Evolutionary conservation across 2,797 vertebrate species (phyloP), one percentile per base, ranked within the genome.

Genomic region (Gymnoscopelus braueri): DNA sequence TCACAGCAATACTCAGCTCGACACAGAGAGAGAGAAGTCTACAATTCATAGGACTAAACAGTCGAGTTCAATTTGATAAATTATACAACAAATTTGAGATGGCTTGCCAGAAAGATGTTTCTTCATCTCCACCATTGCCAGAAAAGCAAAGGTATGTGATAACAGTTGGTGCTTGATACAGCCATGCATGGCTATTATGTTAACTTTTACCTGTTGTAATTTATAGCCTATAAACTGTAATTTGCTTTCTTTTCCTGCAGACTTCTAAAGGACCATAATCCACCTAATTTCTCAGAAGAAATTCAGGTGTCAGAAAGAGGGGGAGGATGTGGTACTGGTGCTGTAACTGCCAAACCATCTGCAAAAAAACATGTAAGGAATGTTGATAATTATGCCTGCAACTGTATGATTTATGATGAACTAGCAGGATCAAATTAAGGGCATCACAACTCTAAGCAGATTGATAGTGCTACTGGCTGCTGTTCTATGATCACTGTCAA

Each of bases 81-180:
- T 32, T 23, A 48, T 50, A 71, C 44, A 48, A 24, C 13, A 10
- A 44, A 29, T 60, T 49, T 49, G 32, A 69, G 3, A 90, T 90
- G 87, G 81, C 72, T n/a, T 52, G 56, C 52, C 53, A 59, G 15
- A 79, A 66, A 75, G 49, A 76, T 14, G 11, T 58, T 44, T 44
- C 39, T 1, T 79, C 63, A 70, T 75, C 85, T 12, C 84, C 87
- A 56, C 76, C 80, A 26, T 32, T 88, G 69, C 14, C 78, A 63
- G 66, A 67, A 62, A 73, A 71, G 65, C 78, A 78, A 82, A 86
- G 79, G 82, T 52, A 82, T 77, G 82, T 81, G 12, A 72, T 50
- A 3, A 4, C 67, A 55, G 9, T 10, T 44, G 39, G 9, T 44
- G 9, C 39, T 44, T 44, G 6, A 44, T 44, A 10, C 39, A 29